Percentiles rank a stretch among this genome's conserved stretches.
These are phyloP conservation scores for Caenorhabditis sp. DNA, from an alignment of 2,888 invertebrate species.

Conservation along the genomic window DNA sequence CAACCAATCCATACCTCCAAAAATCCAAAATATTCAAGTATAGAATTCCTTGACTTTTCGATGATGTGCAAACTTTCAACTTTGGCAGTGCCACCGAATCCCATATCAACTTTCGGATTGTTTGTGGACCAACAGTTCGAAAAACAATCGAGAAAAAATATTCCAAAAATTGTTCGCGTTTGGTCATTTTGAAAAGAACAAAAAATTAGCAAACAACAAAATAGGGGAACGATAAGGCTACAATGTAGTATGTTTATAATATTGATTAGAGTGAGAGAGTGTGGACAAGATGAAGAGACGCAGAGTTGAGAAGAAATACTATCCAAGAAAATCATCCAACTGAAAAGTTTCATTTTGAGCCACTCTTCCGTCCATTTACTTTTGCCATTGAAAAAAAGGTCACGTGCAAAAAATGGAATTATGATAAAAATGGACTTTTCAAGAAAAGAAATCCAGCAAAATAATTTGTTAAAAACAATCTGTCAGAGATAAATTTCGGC, in stretches of 20 bases:
- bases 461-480: no score
- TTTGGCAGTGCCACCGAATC: neutral
- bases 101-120: neutral
- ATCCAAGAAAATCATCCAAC: no score
- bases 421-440: no score
- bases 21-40: slow-evolving; percentile 32
- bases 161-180: neutral
- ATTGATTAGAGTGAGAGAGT: neutral
- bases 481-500: no score
- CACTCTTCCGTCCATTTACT: no score
- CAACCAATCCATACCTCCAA: slow-evolving; percentile 28
- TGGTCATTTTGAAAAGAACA: neutral
- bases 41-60: neutral
- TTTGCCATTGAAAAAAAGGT: no score
- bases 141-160: slow-evolving; percentile 5
- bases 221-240: neutral
- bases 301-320: neutral
- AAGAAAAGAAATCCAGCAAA: no score
- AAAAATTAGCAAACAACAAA: neutral
- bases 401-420: no score
- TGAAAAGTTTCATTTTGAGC: no score
- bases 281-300: neutral
- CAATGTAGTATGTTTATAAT: neutral
- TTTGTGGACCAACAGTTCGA: neutral
- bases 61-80: neutral